phyloP scores from a whole-genome alignment of 2,113 vertebrate genomes.

The Myxocyprinus asiaticus region DNA sequence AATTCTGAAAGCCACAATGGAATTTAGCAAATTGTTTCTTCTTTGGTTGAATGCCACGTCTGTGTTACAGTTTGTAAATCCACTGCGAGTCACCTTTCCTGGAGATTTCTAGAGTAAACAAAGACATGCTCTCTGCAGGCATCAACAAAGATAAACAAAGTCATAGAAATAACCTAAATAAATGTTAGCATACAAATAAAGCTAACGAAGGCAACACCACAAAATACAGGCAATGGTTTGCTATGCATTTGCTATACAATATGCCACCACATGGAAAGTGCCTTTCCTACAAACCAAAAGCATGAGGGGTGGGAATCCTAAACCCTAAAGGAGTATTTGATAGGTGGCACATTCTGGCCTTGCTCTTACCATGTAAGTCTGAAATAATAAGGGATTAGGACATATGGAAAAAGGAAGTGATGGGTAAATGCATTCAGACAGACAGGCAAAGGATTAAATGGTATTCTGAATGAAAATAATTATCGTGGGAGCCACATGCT shows the following conservation, averaged over 20 bases:
- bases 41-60: background rate
- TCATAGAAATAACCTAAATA: conserved; percentile 13
- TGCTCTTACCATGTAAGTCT: conserved; percentile 42
- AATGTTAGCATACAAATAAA: conserved; percentile 15
- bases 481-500: conserved; percentile 38
- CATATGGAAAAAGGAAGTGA: conserved; percentile 28
- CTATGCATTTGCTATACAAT: background rate
- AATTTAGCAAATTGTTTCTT: background rate
- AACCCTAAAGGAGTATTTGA: background rate
- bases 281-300: background rate
- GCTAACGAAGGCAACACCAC: conserved; percentile 12
- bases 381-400: conserved; percentile 55
- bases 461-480: conserved; percentile 41
- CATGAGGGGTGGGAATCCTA: background rate
- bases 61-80: background rate
- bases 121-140: conserved; percentile 21
- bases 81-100: conserved; percentile 39
- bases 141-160: conserved; percentile 9
- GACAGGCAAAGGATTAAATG: conserved; percentile 32
- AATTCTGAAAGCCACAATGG: background rate
- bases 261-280: conserved; percentile 3
- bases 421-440: conserved; percentile 35
- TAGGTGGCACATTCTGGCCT: conserved; percentile 43
- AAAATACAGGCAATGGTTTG: background rate
- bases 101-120: conserved; percentile 35